These are phyloP conservation scores for Phaedon cochleariae DNA, from an alignment of 2,888 invertebrate genomes.

Conservation along the genomic window DNA sequence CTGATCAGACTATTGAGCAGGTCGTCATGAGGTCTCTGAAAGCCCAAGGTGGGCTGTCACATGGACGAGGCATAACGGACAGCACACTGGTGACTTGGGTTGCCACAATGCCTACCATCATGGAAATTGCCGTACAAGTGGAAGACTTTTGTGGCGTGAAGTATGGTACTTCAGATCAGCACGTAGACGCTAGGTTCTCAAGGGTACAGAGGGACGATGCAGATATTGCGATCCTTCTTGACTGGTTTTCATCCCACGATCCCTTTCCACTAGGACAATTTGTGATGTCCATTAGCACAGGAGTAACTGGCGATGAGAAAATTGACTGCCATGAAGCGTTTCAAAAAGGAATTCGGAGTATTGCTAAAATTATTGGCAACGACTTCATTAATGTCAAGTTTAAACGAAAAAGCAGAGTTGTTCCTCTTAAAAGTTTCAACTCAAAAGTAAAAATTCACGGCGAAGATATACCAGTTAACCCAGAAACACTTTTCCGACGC, in stretches of 20 bases:
- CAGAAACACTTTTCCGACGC: constrained; percentile 24
- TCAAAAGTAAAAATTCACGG: constrained; percentile 9
- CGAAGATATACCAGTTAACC: constrained; percentile 18
- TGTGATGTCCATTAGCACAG: constrained; percentile 14
- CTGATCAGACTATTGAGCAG: constrained; percentile 10
- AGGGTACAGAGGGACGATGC: constrained; percentile 3
- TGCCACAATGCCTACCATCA: background rate
- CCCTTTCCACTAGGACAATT: constrained; percentile 1
- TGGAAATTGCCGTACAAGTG: constrained; percentile 8
- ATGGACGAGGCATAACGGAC: constrained; percentile 10
- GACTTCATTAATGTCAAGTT: background rate
- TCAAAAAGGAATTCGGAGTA: background rate
- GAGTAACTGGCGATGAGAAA: constrained; percentile 1
- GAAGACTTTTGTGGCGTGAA: constrained; percentile 13
- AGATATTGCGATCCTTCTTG: background rate
- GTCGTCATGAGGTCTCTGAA: constrained; percentile 8
- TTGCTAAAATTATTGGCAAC: background rate
- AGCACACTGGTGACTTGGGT: constrained; percentile 8
- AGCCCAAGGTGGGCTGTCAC: constrained; percentile 5
- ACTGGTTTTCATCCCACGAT: constrained; percentile 8
- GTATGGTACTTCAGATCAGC: constrained; percentile 11
- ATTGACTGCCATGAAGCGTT: background rate
- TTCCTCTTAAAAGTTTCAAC: constrained; percentile 13
- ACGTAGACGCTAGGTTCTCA: constrained; percentile 4
- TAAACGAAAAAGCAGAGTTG: constrained; percentile 19